phyloP scores from a whole-genome alignment of 2,113 vertebrate species.

The Strix aluco region DNA sequence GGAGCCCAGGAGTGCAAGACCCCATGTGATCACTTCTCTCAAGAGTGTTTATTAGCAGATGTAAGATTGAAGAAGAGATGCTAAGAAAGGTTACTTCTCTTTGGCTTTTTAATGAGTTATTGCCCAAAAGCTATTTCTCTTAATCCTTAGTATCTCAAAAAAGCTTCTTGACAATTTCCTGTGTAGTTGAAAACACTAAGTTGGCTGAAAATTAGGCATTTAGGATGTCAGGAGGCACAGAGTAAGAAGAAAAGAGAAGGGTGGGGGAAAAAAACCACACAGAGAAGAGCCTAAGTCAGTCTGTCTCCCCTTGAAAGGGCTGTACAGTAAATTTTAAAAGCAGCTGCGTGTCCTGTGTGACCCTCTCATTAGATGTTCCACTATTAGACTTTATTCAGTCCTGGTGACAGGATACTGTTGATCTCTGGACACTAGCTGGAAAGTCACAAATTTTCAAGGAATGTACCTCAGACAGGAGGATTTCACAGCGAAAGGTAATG shows the following conservation, averaged over 20 bases:
- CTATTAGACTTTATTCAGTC: not conserved
- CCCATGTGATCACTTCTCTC: not conserved
- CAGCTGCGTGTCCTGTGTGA: not conserved
- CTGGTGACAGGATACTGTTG: not conserved
- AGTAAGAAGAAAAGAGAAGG: not conserved
- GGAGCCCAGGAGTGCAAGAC: not conserved
- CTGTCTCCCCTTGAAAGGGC: not conserved
- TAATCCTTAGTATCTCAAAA: not conserved
- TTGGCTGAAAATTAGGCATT: not conserved
- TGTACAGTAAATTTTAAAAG: not conserved
- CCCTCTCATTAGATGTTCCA: not conserved
- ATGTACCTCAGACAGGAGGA: not conserved
- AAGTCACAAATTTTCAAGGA: not conserved
- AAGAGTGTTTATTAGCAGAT: not conserved
- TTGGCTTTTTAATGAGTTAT: not conserved
- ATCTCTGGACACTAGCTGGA: not conserved
- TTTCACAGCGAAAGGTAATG: not conserved
- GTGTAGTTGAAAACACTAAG: not conserved
- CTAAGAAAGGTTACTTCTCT: not conserved
- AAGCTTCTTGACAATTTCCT: not conserved
- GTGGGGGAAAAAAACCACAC: rapidly evolving
- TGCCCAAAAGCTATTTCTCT: not conserved
- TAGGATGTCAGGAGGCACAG: not conserved
- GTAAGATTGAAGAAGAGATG: not conserved
- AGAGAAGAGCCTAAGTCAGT: not conserved